phyloP scores from a whole-genome alignment of 2,888 invertebrate genomes.

The Chymomyza amoena region DNA sequence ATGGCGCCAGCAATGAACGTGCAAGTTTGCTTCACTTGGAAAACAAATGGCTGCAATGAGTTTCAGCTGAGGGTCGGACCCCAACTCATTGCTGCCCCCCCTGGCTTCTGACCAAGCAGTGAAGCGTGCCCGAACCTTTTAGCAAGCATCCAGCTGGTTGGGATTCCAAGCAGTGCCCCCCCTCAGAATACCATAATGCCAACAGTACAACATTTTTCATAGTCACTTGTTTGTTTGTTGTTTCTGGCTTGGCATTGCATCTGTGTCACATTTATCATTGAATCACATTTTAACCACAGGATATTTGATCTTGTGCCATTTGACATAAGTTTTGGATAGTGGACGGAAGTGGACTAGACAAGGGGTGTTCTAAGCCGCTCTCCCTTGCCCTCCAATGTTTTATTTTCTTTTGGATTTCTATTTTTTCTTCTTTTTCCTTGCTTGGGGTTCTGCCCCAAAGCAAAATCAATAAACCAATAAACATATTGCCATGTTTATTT shows the following conservation, averaged over 20 bases:
- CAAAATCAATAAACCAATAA: constrained; percentile 68
- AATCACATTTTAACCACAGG: constrained; percentile 71
- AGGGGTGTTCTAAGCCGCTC: not conserved
- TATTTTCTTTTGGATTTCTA: not conserved
- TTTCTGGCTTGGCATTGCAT: constrained; percentile 20
- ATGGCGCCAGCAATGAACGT: constrained; percentile 41
- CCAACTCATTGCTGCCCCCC: constrained; percentile 43
- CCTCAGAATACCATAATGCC: not conserved
- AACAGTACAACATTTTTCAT: not conserved
- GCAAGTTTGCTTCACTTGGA: constrained; percentile 17
- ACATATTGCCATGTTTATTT: constrained; percentile 45
- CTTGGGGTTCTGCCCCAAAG: constrained; percentile 14
- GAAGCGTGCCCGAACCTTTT: constrained; percentile 29
- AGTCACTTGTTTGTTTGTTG: not conserved
- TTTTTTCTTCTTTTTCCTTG: not conserved
- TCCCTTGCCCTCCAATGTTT: constrained; percentile 11
- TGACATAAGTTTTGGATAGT: constrained; percentile 62
- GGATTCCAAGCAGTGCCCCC: not conserved
- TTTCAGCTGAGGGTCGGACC: not conserved
- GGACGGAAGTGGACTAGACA: too few species aligned
- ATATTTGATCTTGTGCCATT: constrained; percentile 71
- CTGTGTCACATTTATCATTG: constrained; percentile 66
- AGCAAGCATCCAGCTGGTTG: not conserved
- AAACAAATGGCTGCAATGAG: constrained; percentile 11
- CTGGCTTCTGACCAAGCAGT: constrained; percentile 44